Conservation (phyloP, 2,888 invertebrate genomes). For the Perizoma flavofasciatum region DNA sequence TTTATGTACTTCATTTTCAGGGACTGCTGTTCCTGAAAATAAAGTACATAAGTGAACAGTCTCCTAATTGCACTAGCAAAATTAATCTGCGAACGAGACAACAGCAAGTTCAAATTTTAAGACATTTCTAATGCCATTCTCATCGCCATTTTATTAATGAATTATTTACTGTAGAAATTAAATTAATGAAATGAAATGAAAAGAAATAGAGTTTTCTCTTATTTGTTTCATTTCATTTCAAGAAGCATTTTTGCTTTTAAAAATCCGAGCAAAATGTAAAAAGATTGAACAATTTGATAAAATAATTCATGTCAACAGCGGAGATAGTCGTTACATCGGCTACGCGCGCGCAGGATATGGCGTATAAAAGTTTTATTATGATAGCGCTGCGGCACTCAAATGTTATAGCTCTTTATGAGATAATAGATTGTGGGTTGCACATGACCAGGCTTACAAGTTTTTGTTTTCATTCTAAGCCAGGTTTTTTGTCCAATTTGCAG, state of each 20-base stretch:
- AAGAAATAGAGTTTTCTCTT: no score
- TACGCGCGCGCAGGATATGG: slow-evolving; percentile 33
- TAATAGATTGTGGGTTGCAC: slow-evolving; percentile 41
- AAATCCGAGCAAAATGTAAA: slow-evolving; percentile 9
- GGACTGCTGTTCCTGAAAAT: no score
- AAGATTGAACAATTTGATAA: slow-evolving; percentile 17
- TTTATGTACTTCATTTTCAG: no score
- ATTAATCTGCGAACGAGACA: no score
- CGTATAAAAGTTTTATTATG: slow-evolving; percentile 46
- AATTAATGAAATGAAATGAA: no score
- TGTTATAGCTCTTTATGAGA: slow-evolving; percentile 39
- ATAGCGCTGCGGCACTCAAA: slow-evolving; percentile 41
- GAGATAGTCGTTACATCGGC: slow-evolving; percentile 16
- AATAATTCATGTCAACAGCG: slow-evolving; percentile 25
- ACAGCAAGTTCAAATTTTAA: no score
- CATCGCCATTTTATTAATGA: no score
- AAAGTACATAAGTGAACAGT: no score
- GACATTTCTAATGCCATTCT: no score
- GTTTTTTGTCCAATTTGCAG: slow-evolving; percentile 16
- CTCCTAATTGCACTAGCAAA: no score
- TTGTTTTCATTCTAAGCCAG: slow-evolving; percentile 13
- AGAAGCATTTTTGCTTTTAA: neutral
- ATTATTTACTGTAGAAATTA: no score
- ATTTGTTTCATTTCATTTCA: no score
- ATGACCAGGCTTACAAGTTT: slow-evolving; percentile 25